These are phyloP conservation scores for Lucinisca nassula DNA, from an alignment of 2,888 invertebrate genomes.

Conservation along the genomic window DNA sequence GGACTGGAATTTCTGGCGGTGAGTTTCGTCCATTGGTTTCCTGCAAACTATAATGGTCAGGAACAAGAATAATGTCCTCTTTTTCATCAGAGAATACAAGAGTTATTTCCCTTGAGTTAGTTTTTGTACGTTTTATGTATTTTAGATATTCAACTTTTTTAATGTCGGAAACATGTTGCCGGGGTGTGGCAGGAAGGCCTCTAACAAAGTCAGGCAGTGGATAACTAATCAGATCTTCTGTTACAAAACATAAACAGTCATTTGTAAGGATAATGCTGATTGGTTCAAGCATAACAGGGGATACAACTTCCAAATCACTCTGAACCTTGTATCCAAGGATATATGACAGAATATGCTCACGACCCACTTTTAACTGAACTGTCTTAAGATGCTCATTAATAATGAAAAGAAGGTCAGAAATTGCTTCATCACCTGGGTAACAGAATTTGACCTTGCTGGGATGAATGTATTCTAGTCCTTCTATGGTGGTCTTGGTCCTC, in stretches of 20 bases:
- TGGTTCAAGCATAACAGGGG: slow-evolving; percentile 69
- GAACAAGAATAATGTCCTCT: slow-evolving; percentile 85
- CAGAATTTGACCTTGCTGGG: slow-evolving; percentile 84
- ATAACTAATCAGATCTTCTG: slow-evolving; percentile 86
- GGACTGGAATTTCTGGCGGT: slow-evolving; percentile 78
- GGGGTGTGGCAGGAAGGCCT: slow-evolving; percentile 83
- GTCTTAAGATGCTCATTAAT: slow-evolving; percentile 77
- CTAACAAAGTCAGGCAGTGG: slow-evolving; percentile 86
- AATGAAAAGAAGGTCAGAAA: slow-evolving; percentile 83
- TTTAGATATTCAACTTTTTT: slow-evolving; percentile 83
- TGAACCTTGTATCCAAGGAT: slow-evolving; percentile 75
- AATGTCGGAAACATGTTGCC: slow-evolving; percentile 80
- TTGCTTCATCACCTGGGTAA: slow-evolving; percentile 86
- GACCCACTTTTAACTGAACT: slow-evolving; percentile 56
- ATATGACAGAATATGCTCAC: slow-evolving; percentile 79
- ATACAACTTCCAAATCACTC: slow-evolving; percentile 50
- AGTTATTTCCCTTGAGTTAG: slow-evolving; percentile 76
- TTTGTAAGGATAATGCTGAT: slow-evolving; percentile 84
- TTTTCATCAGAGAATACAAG: slow-evolving; percentile 85
- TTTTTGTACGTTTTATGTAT: slow-evolving; percentile 74
- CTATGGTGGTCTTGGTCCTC: slow-evolving; percentile 79
- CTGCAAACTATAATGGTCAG: slow-evolving; percentile 82
- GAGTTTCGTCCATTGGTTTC: slow-evolving; percentile 70
- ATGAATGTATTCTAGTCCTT: slow-evolving; percentile 83
- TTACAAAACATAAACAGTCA: slow-evolving; percentile 81